Evolutionary conservation across 2,888 invertebrate species (phyloP), one percentile per base, ranked within the genome.

Genomic region (Cremastinae sp.): DNA sequence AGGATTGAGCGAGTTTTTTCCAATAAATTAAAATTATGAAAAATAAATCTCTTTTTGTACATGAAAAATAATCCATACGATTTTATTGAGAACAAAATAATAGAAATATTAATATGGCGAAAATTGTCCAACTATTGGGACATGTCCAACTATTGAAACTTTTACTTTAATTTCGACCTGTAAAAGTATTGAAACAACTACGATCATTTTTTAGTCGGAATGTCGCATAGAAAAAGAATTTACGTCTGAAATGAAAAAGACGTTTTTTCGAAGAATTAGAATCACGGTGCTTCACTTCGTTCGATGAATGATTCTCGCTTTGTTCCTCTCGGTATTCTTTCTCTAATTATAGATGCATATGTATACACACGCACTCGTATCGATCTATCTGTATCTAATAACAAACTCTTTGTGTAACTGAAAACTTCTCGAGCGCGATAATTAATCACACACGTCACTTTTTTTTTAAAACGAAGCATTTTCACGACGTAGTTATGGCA

Each of bases 391-490:
- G 56, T 58, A 45, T 76, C 62, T 41, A 58, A 72, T 68, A 69
- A 69, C 69, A 69, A n/a, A 65, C 36, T 51, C 74, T 78, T 80
- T 75, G 79, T 79, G 75, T 45, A 78, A 79, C 49, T 71, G 56
- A 62, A 78, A 73, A 71, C 78, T 72, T 28, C 34, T 56, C 14
- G 14, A 64, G 38, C 34, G 34, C 62, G 49, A 45, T 61, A 70
- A 61, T 28, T 16, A 28, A 41, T 68, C 70, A 47, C 16, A 51
- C 43, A 43, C 49, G 14, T 43, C 20, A 54, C 16, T 22, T 49
- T 28, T 43, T 14, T 14, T 20, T 22, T 12, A 16, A 1, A 51
- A 49, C 36, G 10, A 12, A 62, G 12, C 2, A 16, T 12, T 14
- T 16, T 8, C 9, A 43, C 14, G 9, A 10, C 16, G 16, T 10